These are phyloP conservation scores for Drosophila novamexicana DNA, from an alignment of 1,140 invertebrate species.

Conservation along the genomic window DNA sequence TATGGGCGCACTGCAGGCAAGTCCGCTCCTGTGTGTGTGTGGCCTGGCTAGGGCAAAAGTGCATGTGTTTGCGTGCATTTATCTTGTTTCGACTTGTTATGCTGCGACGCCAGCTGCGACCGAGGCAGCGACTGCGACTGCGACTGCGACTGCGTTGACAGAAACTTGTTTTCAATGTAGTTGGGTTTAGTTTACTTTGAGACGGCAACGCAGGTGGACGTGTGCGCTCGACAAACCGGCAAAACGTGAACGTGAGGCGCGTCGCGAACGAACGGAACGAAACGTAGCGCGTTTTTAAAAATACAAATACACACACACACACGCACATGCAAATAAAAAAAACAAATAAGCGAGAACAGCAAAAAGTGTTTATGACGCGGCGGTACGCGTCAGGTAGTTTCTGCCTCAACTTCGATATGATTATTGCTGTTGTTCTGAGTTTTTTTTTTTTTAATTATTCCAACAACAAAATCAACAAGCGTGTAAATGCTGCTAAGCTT, in stretches of 20 bases:
- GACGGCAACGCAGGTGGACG: constrained; percentile 77
- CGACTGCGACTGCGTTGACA: constrained; percentile 31
- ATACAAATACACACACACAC: too few relatives aligned
- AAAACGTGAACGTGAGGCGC: constrained; percentile 51
- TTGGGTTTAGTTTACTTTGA: constrained; percentile 79
- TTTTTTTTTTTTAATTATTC: constrained; percentile 47
- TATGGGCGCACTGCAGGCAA: not conserved
- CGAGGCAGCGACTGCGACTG: constrained; percentile 11
- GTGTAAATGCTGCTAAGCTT: constrained; percentile 71
- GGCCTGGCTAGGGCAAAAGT: constrained; percentile 10
- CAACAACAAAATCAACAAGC: constrained; percentile 52
- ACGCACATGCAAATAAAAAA: constrained; percentile 9
- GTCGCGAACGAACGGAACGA: constrained; percentile 40
- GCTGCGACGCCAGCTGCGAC: constrained; percentile 43
- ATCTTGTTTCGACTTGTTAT: constrained; percentile 58
- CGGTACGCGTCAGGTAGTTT: constrained; percentile 75
- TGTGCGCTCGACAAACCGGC: constrained; percentile 38
- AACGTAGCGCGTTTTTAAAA: constrained; percentile 63
- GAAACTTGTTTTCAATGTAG: constrained; percentile 81
- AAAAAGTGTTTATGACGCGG: constrained; percentile 68
- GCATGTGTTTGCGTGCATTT: constrained; percentile 58
- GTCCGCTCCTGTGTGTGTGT: constrained; percentile 28
- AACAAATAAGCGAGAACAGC: constrained; percentile 23
- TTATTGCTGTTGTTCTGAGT: constrained; percentile 34
- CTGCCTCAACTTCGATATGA: constrained; percentile 32